Conservation (phyloP, 2,797 vertebrate species). For the Mus caroli region DNA sequence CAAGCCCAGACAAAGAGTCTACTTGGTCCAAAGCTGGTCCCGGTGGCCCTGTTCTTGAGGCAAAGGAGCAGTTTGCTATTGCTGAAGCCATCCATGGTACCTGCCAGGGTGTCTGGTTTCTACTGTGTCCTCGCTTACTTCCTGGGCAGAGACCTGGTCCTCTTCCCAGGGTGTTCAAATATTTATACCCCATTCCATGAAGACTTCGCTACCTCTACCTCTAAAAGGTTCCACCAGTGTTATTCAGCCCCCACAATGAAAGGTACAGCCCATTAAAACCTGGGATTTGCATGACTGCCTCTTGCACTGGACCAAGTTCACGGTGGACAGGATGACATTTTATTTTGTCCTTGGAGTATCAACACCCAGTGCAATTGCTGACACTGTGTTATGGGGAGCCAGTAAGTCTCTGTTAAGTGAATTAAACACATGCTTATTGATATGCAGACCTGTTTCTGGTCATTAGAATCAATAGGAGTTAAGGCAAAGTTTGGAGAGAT, state of each 20-base stretch:
- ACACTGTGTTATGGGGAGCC: neutral
- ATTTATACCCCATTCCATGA: neutral
- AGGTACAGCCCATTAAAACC: neutral
- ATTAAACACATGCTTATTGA: constrained; percentile 39
- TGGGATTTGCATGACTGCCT: neutral
- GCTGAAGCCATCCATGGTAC: neutral
- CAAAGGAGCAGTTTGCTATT: neutral
- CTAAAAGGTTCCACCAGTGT: neutral
- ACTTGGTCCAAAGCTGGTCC: neutral
- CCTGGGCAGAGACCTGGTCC: constrained; percentile 5
- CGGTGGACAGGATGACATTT: neutral
- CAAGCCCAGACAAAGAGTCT: constrained; percentile 7
- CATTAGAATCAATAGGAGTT: neutral
- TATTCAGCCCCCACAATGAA: neutral
- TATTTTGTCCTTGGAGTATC: constrained; percentile 34
- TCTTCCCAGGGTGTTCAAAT: constrained; percentile 1
- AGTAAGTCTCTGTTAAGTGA: neutral
- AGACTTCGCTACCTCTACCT: neutral
- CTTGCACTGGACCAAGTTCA: neutral
- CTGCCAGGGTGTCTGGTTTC: neutral
- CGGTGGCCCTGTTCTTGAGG: neutral
- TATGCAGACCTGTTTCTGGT: neutral
- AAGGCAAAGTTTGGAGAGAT: constrained; percentile 34
- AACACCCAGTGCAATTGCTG: neutral
- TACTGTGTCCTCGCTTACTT: neutral